Conservation (phyloP, 2,797 vertebrate species). For the Sebastes variabilis region DNA sequence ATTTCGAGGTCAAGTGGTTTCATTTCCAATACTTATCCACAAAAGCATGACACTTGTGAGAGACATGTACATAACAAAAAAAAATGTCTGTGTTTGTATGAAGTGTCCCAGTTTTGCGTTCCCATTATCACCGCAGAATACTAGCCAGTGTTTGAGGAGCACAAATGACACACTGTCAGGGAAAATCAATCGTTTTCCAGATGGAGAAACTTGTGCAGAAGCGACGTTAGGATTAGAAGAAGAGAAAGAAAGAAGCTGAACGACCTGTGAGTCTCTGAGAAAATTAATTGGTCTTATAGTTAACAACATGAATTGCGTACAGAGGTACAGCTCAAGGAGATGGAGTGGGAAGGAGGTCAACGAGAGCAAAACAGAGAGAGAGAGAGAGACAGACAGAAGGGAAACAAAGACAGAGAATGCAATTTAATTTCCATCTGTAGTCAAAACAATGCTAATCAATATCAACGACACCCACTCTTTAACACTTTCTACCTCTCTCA, state of each 20-base stretch:
- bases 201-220: constrained; percentile 40
- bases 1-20: constrained; percentile 71
- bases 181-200: constrained; percentile 57
- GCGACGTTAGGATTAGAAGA: constrained; percentile 15
- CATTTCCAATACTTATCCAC: constrained; percentile 56
- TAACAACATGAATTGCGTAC: constrained; percentile 40
- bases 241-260: constrained; percentile 24
- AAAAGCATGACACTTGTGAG: constrained; percentile 48
- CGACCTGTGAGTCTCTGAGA: constrained; percentile 42
- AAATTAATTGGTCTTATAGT: constrained; percentile 56
- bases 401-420: constrained; percentile 39
- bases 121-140: constrained; percentile 31
- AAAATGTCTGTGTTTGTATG: neutral
- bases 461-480: constrained; percentile 43
- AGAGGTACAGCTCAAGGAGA: constrained; percentile 37
- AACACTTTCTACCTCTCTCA: constrained; percentile 21
- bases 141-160: constrained; percentile 30
- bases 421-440: constrained; percentile 50
- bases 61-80: constrained; percentile 20
- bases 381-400: neutral
- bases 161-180: constrained; percentile 39
- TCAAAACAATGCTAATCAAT: constrained; percentile 60
- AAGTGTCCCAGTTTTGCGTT: constrained; percentile 21
- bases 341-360: constrained; percentile 55
- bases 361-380: constrained; percentile 22